A percentile compares a stretch with the other conserved stretches of the same genome.
Evolutionary conservation across 2,797 vertebrate species (phyloP).

Genomic region (Scyliorhinus canicula): DNA sequence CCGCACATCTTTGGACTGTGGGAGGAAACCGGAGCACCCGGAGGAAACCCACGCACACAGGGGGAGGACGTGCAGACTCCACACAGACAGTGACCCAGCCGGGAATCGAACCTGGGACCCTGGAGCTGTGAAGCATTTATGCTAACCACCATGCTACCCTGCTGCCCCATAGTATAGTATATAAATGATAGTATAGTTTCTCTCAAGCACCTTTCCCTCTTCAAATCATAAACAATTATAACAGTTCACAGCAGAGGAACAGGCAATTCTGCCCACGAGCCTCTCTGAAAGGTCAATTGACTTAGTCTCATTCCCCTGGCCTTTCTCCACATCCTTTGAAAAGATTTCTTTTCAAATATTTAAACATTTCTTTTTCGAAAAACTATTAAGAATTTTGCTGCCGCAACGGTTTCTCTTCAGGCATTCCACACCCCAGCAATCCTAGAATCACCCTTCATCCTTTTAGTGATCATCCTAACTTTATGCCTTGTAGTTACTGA

Average conservation of each 20-base stretch:
- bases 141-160: too few species aligned
- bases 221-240: not conserved
- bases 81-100: too few species aligned
- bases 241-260: not conserved
- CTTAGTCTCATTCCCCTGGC: not conserved
- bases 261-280: not conserved
- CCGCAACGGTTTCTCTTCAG: not conserved
- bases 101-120: too few species aligned
- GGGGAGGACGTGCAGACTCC: too few species aligned
- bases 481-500: not conserved
- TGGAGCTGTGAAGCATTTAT: too few species aligned
- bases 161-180: too few species aligned
- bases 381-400: not conserved
- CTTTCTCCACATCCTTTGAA: not conserved
- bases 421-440: not conserved
- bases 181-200: not conserved
- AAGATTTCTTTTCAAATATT: not conserved
- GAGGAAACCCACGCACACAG: too few species aligned
- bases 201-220: not conserved
- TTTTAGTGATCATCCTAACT: not conserved
- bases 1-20: too few species aligned
- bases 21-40: too few species aligned
- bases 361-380: not conserved
- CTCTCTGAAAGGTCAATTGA: not conserved
- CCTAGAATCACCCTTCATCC: not conserved